Evolutionary conservation across 2,888 invertebrate species (phyloP), one percentile per base, ranked within the genome.

Genomic region (Agrochola lychnidis): DNA sequence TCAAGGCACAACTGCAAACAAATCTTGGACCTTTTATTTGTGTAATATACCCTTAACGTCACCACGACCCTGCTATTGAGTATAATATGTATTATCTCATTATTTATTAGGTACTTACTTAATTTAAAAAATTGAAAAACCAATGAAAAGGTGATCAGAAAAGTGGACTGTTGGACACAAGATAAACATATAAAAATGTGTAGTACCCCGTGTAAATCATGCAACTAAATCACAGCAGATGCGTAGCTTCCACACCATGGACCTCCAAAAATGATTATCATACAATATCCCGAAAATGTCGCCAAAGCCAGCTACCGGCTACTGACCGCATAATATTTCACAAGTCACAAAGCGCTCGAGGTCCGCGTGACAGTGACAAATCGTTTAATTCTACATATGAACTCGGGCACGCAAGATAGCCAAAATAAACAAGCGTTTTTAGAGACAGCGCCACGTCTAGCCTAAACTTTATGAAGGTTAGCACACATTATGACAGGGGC

Each of bases 251-350:
- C 69, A 9, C 68, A 40, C 53, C 72, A 70, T 57, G n/a, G 22
- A 66, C 48, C n/a, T 76, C 59, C 75, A 80, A 88, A 76, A 83
- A 82, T 88, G 75, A 88, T 88, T 78, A 83, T 83, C 79, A 83
- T 77, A 72, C 80, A 78, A 88, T 84, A 89, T 86, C 81, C 86
- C 87, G 48, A 71, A 81, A 84, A 82, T 48, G 80, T 82, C 71
- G 25, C 73, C 63, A 66, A 80, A 82, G 76, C 72, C 76, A 76
- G 85, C 83, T 80, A 78, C 84, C 84, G 83, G 82, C 66, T 85
- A n/a, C 72, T 85, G 84, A 84, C 88, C 87, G 86, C 90, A 88
- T 87, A 91, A 91, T 90, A 91, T 90, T 91, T 90, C 87, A 90
- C 90, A 83, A 89, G 89, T 88, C 88, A 86, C 87, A 89, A 88